A percentile compares a stretch with the other conserved stretches of the same genome.
Conservation (phyloP, 2,113 vertebrate genomes). For the Rhinolophus sinicus region DNA sequence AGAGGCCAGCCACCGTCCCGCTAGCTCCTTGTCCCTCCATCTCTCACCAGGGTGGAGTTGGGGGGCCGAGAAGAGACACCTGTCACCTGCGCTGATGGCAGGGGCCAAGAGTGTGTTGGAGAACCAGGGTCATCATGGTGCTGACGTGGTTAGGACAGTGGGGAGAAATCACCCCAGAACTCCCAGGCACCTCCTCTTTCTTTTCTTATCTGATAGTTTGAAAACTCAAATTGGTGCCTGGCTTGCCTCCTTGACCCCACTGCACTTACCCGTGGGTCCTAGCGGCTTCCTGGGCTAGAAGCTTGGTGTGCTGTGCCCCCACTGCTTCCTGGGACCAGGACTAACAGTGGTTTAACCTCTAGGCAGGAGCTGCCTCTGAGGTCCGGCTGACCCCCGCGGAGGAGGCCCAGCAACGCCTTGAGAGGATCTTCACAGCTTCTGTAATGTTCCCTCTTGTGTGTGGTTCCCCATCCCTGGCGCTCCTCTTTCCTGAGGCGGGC, state of each 20-base stretch:
- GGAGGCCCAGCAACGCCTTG: slow-evolving; percentile 92
- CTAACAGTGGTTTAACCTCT: slow-evolving; percentile 90
- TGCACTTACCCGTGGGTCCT: not conserved
- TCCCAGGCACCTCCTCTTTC: not conserved
- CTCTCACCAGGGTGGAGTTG: not conserved
- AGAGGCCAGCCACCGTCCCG: not conserved
- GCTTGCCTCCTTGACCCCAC: not conserved
- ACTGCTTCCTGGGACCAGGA: not conserved
- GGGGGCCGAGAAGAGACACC: not conserved
- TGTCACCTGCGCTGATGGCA: not conserved
- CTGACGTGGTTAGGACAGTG: not conserved
- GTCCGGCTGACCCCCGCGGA: slow-evolving; percentile 88
- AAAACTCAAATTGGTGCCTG: not conserved
- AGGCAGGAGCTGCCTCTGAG: slow-evolving; percentile 84
- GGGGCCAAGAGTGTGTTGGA: not conserved
- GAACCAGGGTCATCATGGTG: not conserved
- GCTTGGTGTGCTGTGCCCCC: not conserved
- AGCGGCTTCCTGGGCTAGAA: not conserved
- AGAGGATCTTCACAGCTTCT: slow-evolving; percentile 94
- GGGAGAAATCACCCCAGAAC: not conserved
- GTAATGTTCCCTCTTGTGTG: slow-evolving; percentile 85
- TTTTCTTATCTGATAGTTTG: not conserved
- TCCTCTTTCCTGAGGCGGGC: not conserved
- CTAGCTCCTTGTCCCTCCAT: not conserved
- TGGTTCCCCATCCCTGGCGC: not conserved